phyloP scores from a whole-genome alignment of 2,113 vertebrate genomes.

The Dromiciops gliroides region DNA sequence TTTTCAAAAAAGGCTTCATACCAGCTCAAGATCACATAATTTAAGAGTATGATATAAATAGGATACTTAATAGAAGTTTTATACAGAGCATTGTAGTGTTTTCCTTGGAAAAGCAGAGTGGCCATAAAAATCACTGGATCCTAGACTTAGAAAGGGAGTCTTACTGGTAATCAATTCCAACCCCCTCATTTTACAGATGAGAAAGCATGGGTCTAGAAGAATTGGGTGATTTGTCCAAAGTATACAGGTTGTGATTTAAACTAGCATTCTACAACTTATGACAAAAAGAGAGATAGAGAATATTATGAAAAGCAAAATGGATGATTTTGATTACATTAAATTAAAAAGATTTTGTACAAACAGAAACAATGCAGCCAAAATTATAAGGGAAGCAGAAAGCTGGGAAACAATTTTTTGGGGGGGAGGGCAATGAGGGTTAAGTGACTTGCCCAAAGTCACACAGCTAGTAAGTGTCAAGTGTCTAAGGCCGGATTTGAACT shows the following conservation, averaged over 20 bases:
- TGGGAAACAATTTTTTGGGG: no score
- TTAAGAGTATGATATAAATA: constrained; percentile 7
- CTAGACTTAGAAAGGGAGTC: neutral
- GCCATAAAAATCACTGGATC: neutral
- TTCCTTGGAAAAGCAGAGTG: neutral
- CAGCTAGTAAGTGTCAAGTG: no score
- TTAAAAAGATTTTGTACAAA: no score
- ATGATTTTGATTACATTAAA: no score
- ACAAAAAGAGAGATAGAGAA: no score
- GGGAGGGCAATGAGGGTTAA: no score
- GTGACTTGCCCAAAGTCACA: no score
- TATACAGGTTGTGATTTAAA: neutral
- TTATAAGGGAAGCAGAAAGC: no score
- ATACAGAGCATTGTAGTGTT: neutral
- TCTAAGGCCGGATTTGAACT: no score
- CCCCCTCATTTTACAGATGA: neutral
- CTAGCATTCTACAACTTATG: no score
- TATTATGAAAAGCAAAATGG: no score
- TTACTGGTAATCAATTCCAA: constrained; percentile 28
- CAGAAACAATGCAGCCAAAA: no score
- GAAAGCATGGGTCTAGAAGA: neutral
- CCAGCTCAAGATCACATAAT: neutral
- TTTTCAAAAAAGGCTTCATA: neutral
- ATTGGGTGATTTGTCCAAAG: neutral
- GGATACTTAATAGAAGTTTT: constrained; percentile 6